Evolutionary conservation across 1,140 invertebrate species (phyloP).

Genomic region (Bursaphelenchus mucronatus): DNA sequence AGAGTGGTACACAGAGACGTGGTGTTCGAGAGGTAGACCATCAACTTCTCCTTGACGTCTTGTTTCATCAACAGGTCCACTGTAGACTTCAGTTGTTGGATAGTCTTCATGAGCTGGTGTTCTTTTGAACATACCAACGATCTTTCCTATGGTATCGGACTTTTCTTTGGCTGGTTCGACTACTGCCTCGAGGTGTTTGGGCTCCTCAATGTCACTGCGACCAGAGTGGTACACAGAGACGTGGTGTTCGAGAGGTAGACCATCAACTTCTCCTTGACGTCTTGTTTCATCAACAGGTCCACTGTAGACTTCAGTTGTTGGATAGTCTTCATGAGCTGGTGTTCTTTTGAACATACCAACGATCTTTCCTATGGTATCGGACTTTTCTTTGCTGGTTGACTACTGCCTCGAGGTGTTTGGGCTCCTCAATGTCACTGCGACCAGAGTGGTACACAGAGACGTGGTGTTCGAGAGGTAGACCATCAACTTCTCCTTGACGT

Average conservation of each 20-base stretch:
- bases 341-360: neutral
- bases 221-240: neutral
- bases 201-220: neutral
- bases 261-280: neutral
- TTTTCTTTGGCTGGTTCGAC: slow-evolving; percentile 1
- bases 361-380: neutral
- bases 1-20: too few relatives aligned
- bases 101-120: neutral
- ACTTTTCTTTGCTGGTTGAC: neutral
- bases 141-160: neutral
- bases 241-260: neutral
- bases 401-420: neutral
- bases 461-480: neutral
- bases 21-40: too few relatives aligned
- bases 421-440: neutral
- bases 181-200: too few relatives aligned
- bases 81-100: neutral
- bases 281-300: neutral
- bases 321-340: neutral
- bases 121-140: neutral
- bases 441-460: neutral
- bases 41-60: neutral
- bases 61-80: neutral
- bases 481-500: neutral
- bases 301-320: neutral